Base-by-base conservation (phyloP, 2,113 vertebrate species). In the Lepus americanus region DNA sequence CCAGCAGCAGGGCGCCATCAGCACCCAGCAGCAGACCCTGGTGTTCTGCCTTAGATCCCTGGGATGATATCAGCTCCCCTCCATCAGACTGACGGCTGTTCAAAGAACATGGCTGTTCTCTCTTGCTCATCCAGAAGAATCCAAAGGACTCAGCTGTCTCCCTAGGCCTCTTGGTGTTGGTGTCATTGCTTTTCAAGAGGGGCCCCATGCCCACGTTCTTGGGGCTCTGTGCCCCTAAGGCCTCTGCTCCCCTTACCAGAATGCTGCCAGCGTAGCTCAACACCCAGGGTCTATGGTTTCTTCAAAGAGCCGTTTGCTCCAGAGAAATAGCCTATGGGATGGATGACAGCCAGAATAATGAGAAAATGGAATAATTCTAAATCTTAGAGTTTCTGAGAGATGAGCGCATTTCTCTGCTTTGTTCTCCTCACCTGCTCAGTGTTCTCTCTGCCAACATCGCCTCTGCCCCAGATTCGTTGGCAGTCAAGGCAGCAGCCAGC, bases 391-490 rank as follows among this genome's bases (percentile, higher is more conserved):
- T 97, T 94, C 90, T 79, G 86, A 94, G 73, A 83, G 88, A 77
- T 86, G 94, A 94, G 73, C 5, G 2, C 66, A 74, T 93, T 92
- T 88, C 55, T 66, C 78, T 77, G 63, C 87, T 92, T 89, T 97
- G 55, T 93, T 94, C 86, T 72, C 92, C 85, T 97, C 90, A 97
- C 97, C 95, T 97, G 96, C 90, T 91, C 66, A 10, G 36, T 39
- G 82, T 81, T 89, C 94, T 89, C 20, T 31, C 87, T 96, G 97
- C 97, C 94, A 96, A 61, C 20, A 19, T 53, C 83, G 31, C 17
- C 86, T 90, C 93, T 97, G 97, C 86, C 95, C 96, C 95, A 88
- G 97, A 95, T 97, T 97, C 81, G 83, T 89, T 97, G 94, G 97
- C 95, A 95, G 94, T 96, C 95, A 89, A 89, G 66, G 92, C 95